phyloP scores from a whole-genome alignment of 2,797 vertebrate species.

The Morelia viridis region DNA sequence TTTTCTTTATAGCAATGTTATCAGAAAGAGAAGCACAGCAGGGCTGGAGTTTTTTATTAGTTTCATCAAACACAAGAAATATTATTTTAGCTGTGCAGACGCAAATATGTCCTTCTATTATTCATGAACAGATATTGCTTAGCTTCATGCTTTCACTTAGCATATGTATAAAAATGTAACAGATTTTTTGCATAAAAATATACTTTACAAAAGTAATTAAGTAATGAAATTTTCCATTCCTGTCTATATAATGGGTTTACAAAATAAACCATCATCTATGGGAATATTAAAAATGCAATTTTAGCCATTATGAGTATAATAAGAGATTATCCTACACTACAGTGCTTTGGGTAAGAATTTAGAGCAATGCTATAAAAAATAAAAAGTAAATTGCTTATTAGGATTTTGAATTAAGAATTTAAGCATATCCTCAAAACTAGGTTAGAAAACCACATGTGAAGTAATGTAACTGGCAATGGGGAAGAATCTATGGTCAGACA shows the following conservation, averaged over 20 bases:
- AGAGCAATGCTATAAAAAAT: conserved; percentile 43
- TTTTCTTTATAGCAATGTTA: conserved; percentile 45
- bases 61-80: conserved; percentile 44
- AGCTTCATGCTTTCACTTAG: conserved; percentile 21
- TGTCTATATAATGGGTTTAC: conserved; percentile 28
- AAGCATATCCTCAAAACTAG: neutral
- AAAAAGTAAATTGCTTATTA: conserved; percentile 17
- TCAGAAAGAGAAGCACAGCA: conserved; percentile 32
- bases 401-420: neutral
- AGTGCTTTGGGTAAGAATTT: conserved; percentile 28
- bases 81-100: conserved; percentile 49
- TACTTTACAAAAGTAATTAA: conserved; percentile 47
- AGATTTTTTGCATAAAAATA: conserved; percentile 32
- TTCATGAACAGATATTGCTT: conserved; percentile 49
- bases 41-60: conserved; percentile 37
- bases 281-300: conserved; percentile 40
- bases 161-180: conserved; percentile 42
- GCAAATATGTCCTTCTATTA: conserved; percentile 47
- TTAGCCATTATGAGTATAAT: conserved; percentile 27
- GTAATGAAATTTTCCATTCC: conserved; percentile 46
- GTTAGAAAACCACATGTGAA: neutral
- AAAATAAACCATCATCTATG: conserved; percentile 8
- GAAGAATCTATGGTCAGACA: neutral
- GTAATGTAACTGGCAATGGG: neutral
- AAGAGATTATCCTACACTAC: conserved; percentile 30